Conservation (phyloP, 1,140 invertebrate species). For the Hylaeus anthracinus region DNA sequence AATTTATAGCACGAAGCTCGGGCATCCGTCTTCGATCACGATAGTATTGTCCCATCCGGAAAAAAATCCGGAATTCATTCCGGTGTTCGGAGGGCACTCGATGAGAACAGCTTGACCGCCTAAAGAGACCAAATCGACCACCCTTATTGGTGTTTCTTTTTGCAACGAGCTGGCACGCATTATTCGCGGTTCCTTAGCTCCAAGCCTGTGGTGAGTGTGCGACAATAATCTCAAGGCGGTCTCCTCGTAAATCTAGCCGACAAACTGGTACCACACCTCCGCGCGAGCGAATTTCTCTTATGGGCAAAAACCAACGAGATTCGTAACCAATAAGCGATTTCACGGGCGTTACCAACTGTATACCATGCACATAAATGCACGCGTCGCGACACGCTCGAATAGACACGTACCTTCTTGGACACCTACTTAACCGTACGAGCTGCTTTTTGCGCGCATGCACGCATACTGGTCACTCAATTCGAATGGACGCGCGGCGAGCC, state of each 20-base stretch:
- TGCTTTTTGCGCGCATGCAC: neutral
- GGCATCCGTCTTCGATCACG: slow-evolving; percentile 60
- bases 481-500: slow-evolving; percentile 14
- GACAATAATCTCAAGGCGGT: slow-evolving; percentile 56
- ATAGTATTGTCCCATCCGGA: slow-evolving; percentile 59
- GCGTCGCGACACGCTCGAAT: slow-evolving; percentile 43
- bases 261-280: slow-evolving; percentile 56
- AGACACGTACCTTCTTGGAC: slow-evolving; percentile 29
- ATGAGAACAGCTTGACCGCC: slow-evolving; percentile 35
- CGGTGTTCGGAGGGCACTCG: slow-evolving; percentile 13
- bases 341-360: slow-evolving; percentile 59
- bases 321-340: slow-evolving; percentile 62
- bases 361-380: slow-evolving; percentile 40
- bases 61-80: slow-evolving; percentile 36
- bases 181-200: slow-evolving; percentile 28
- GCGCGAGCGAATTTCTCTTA: slow-evolving; percentile 60
- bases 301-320: slow-evolving; percentile 57
- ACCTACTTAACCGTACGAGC: slow-evolving; percentile 8
- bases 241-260: slow-evolving; percentile 62
- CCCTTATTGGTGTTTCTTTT: slow-evolving; percentile 21
- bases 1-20: slow-evolving; percentile 63
- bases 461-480: slow-evolving; percentile 32
- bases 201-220: slow-evolving; percentile 29
- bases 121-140: slow-evolving; percentile 19
- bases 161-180: slow-evolving; percentile 11